Evolutionary conservation across 2,797 vertebrate genomes (phyloP), one percentile per base, ranked within the genome.

Genomic region (Esox masquinongy): DNA sequence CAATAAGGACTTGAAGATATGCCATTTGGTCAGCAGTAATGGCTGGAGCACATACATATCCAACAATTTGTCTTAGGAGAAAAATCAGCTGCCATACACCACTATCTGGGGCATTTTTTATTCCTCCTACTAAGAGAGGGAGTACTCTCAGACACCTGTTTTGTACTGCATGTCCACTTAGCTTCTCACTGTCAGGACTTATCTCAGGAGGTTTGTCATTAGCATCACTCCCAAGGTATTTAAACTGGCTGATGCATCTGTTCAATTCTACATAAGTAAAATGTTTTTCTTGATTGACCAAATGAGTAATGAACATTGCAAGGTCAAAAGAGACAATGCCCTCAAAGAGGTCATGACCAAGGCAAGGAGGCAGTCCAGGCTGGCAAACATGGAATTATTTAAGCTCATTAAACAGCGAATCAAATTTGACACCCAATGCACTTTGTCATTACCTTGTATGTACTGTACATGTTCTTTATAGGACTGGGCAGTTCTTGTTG

Each of bases 91-190:
- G 56, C 75, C 81, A 79, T 64, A 77, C 63, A 59, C 19, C 76
- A 77, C 34, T 73, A 64, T 77, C 68, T 8, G 1, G 22, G 50
- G 72, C 74, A 64, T 70, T 73, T n/a, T 73, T 77, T 34, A 84
- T 77, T 47, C 50, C 50, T 4, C 76, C 74, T 17, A 77, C 68
- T 5, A 80, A 61, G 8, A 84, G 24, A 16, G 80, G 74, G 9
- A 79, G 47, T 8, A 80, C 12, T 74, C 76, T 84, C 43, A 84
- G 64, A n/a, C n/a, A n/a, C n/a, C n/a, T n/a, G n/a, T n/a, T n/a
- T n/a, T n/a, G n/a, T n/a, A n/a, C n/a, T n/a, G n/a, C n/a, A n/a
- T n/a, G n/a, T n/a, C n/a, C n/a, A n/a, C n/a, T n/a, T n/a, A n/a
- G n/a, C n/a, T n/a, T n/a, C n/a, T n/a, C n/a, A n/a, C n/a, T n/a